Evolutionary conservation across 2,797 vertebrate species (phyloP), one percentile per base, ranked within the genome.

Genomic region (Brachymystax lenok): DNA sequence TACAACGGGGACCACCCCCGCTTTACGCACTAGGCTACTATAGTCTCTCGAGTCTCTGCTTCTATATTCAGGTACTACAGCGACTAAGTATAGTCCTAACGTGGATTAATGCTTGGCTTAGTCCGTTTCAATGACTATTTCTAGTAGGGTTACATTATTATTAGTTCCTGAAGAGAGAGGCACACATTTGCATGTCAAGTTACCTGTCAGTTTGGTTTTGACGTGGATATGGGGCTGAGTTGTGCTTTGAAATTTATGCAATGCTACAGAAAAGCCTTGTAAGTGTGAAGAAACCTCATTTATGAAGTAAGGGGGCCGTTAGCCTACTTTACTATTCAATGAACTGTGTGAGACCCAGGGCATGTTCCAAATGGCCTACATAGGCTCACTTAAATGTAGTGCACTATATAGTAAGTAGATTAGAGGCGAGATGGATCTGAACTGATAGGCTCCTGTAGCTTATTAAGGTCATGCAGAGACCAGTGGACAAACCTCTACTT

Each of bases 181-280:
- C 12, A 64, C 12, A 27, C 63, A 50, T 59, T 70, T 73, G 73
- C 75, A 82, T 77, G 19, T 75, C 74, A 77, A 51, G 79, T 17
- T 19, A 21, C 24, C 14, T 70, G 69, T 56, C 14, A 14, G 14
- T 14, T 67, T 67, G 14, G 64, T 28, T 30, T 67, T 30, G 13
- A 67, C 59, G 7, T 61, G n/a, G 4, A 59, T 59, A 59, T n/a
- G 4, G 14, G 27, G 28, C 14, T 66, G 4, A 30, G 27, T 67
- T 30, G 28, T 67, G 27, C 16, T 67, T 7, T 50, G 46, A 71
- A 33, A 46, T 54, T 77, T 28, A 28, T 67, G 10, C 13, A 64
- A 33, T 14, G 14, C 54, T 19, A 56, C 17, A 17, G 64, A 67
- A 67, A 67, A 6, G 13, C 13, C 14, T 16, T 67, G 27, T 30